Evolutionary conservation across 1,140 invertebrate species (phyloP), one percentile per base, ranked within the genome.

Genomic region (Parapsyche elsis): DNA sequence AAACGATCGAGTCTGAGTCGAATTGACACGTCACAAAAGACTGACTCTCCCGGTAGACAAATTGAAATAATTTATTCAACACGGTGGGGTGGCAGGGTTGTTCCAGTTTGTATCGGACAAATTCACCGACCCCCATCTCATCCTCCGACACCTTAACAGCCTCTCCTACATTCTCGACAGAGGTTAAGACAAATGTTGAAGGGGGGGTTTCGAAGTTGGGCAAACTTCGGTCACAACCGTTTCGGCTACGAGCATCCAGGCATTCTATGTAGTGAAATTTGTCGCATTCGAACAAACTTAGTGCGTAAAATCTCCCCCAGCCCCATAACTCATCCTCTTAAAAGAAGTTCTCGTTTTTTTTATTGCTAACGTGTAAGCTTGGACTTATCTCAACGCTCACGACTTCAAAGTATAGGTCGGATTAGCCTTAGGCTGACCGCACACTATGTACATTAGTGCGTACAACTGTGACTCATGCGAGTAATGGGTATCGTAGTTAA

Each of bases 11-110:
- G 57, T 21, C 57, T 21, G 16, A 19, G 14, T 16, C 21, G n/a
- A 14, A 67, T 67, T 67, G 64, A 67, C 64, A 26, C 24, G 64
- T 30, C 24, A 67, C 64, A 67, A 67, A 67, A 23, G 59, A 61
- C 21, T 24, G 21, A 12, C 10, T 12, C 64, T 53, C 64, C 9
- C 10, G 23, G 59, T 16, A 61, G 57, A 67, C 24, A 67, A 67
- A 67, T 67, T 67, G 64, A 21, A 30, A 67, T 30, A 24, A 67
- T 67, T 67, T 67, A 67, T 67, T 67, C 57, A 61, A 9, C 14
- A n/a, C n/a, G n/a, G n/a, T n/a, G 16, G 14, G 16, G 19, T 61
- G 57, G 57, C 9, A 4, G 7, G 30, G 30, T 1, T 38, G 30
- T 38, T 12, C 49, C 49, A 53, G 12, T 53, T 53, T 53, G 49